These are phyloP conservation scores for Scyliorhinus canicula DNA, from an alignment of 2,797 vertebrate genomes.

Conservation along the genomic window DNA sequence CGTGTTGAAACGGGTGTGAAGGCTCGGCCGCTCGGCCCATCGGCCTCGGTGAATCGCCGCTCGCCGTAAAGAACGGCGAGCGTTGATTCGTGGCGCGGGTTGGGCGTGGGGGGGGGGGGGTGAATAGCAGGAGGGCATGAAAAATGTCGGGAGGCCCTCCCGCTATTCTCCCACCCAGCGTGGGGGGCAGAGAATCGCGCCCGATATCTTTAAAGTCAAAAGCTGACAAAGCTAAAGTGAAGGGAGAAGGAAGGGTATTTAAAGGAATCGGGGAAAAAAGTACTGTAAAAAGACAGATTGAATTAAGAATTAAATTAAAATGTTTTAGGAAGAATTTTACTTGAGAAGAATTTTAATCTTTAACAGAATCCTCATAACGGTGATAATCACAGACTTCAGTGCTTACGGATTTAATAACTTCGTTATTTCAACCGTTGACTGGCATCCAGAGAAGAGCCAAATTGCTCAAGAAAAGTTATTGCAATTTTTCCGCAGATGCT, in stretches of 20 bases:
- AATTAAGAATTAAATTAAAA: constrained; percentile 2
- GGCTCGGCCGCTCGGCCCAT: too few relatives aligned
- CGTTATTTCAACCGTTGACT: constrained; percentile 16
- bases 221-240: not conserved
- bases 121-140: too few relatives aligned
- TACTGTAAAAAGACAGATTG: not conserved
- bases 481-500: not conserved
- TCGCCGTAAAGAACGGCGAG: too few relatives aligned
- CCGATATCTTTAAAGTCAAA: not conserved
- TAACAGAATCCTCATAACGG: not conserved
- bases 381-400: not conserved
- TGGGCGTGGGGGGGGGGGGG: too few relatives aligned
- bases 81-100: too few relatives aligned
- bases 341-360: not conserved
- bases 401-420: not conserved
- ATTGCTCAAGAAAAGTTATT: not conserved
- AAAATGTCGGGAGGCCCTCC: too few relatives aligned
- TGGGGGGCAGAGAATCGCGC: too few relatives aligned
- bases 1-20: too few relatives aligned
- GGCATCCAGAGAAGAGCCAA: not conserved
- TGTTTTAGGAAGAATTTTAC: not conserved
- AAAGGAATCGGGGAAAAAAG: not conserved
- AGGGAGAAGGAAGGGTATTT: not conserved
- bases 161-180: too few relatives aligned
- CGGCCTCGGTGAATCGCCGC: too few relatives aligned